Base-by-base conservation (phyloP, 2,797 vertebrate species). In the Champsocephalus gunnari region DNA sequence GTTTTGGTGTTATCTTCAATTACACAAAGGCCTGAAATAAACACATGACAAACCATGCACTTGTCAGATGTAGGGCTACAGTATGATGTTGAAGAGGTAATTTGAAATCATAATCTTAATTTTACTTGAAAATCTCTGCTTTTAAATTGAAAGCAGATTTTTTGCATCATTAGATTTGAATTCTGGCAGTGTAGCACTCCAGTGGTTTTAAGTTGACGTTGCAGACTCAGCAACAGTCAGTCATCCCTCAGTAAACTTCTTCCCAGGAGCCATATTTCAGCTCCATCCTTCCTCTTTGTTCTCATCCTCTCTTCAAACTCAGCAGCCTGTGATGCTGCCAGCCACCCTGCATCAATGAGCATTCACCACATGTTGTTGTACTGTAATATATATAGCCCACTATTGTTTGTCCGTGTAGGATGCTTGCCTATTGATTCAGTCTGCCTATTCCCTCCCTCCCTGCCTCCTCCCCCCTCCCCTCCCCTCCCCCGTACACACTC, bases 341-440 rank as follows among this genome's bases (percentile, higher is more conserved):
- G 0, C 5, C 66, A 9, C 6, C 73, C 51, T 43, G 61, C 78
- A 64, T 48, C 70, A 49, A 38, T 1, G 50, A 53, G 45, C 71
- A 47, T n/a, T 13, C 45, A 19, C 63, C 71, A 79, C 64, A 74
- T 28, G 28, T 28, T 43, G 50, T 66, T n/a, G 17, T n/a, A 5
- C 87, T 73, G 64, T 83, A 64, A 84, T 54, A 64, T 24, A 70
- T 64, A 71, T 81, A 4, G 77, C 85, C 69, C 84, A 73, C 55
- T 62, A 32, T 59, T 69, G 59, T 86, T 59, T 69, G 59, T 86
- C 66, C 34, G 68, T 68, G 71, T 38, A 9, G 79, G 80, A 90
- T 81, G 69, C 76, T 69, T 65, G 79, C 44, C 75, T 24, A 92
- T 88, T 84, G 90, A 92, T 93, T 71, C 80, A 82, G 73, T 63